Evolutionary conservation across 2,797 vertebrate species (phyloP).

Genomic region (Echeneis naucrates): DNA sequence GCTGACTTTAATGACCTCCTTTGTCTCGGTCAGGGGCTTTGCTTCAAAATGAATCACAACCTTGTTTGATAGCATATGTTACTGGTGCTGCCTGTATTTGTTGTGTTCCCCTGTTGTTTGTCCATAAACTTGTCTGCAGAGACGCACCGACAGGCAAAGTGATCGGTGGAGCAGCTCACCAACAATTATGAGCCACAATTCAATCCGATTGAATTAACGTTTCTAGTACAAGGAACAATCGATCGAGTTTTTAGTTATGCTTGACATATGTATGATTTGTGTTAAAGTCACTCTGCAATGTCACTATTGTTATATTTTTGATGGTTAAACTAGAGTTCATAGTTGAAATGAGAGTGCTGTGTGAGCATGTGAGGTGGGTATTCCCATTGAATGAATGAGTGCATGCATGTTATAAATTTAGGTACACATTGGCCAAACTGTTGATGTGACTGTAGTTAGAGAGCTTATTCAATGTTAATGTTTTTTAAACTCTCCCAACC

Average conservation of each 20-base stretch:
- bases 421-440: conserved; percentile 18
- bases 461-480: conserved; percentile 40
- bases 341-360: conserved; percentile 7
- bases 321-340: not conserved
- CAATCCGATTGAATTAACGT: no score
- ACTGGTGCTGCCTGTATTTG: conserved; percentile 16
- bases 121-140: conserved; percentile 40
- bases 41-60: not conserved
- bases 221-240: not conserved
- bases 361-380: conserved; percentile 16
- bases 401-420: conserved; percentile 9
- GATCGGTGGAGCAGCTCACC: not conserved
- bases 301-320: not conserved
- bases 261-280: not conserved
- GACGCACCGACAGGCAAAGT: conserved; percentile 16
- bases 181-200: not conserved
- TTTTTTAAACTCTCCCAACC: not conserved
- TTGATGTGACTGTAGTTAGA: conserved; percentile 3
- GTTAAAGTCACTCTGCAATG: not conserved
- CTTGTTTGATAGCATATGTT: not conserved
- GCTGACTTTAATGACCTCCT: not conserved
- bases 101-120: conserved; percentile 62
- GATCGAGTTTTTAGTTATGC: not conserved
- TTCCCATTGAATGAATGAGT: conserved; percentile 16
- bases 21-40: not conserved